phyloP scores from a whole-genome alignment of 2,888 invertebrate species.

The Pseudolycoriella hygida region DNA sequence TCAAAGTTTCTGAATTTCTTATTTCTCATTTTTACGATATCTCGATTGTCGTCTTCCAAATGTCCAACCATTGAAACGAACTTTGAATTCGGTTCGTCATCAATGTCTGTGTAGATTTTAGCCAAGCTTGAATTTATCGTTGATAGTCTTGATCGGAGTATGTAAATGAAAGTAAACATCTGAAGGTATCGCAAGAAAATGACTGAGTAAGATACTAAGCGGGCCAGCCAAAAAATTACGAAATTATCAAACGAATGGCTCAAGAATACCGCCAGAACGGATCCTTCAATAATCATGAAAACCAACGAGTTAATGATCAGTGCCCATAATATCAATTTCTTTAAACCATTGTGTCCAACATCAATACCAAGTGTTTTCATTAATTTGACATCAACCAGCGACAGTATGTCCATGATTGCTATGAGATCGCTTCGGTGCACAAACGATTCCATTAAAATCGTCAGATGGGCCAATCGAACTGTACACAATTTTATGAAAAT shows the following conservation, averaged over 20 bases:
- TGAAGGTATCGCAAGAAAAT: slow-evolving; percentile 23
- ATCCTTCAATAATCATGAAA: not conserved
- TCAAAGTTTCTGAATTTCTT: slow-evolving; percentile 10
- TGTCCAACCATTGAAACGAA: too few relatives aligned
- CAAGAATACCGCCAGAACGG: not conserved
- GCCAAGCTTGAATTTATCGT: too few relatives aligned
- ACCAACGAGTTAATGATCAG: not conserved
- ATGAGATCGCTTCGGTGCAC: slow-evolving; percentile 14
- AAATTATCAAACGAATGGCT: not conserved
- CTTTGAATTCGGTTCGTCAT: too few relatives aligned
- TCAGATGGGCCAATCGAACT: slow-evolving; percentile 19
- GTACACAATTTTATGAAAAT: not conserved
- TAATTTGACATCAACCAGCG: slow-evolving; percentile 21
- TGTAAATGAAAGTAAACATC: slow-evolving; percentile 10
- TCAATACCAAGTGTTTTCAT: slow-evolving; percentile 17
- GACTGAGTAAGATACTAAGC: slow-evolving; percentile 18
- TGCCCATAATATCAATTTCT: not conserved
- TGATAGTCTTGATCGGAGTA: too few relatives aligned
- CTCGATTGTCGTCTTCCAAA: too few relatives aligned
- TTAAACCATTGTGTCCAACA: slow-evolving; percentile 8
- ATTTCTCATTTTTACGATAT: too few relatives aligned
- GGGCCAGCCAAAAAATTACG: slow-evolving; percentile 15
- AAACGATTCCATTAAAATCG: slow-evolving; percentile 19
- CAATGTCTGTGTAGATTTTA: too few relatives aligned
- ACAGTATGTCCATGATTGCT: slow-evolving; percentile 15